Base-by-base conservation (phyloP, 2,888 invertebrate species). In the Nudaria mundana region DNA sequence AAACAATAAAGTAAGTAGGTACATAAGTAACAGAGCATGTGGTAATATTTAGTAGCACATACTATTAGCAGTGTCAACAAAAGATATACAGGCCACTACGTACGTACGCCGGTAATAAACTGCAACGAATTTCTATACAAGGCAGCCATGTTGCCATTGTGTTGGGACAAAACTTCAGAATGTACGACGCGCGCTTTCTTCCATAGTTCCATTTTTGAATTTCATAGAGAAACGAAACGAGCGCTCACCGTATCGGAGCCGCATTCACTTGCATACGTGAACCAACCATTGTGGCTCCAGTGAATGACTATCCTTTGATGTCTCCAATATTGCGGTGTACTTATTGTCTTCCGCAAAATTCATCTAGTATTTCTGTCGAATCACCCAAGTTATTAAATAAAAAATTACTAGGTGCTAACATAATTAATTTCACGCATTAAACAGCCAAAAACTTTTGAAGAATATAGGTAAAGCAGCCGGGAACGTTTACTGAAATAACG, bases 141-240 rank as follows among this genome's bases (percentile, higher is more conserved):
- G 29, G 20, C 30, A 35, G 36, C 40, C 16, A 26, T 48, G 53
- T 43, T 33, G 58, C 52, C 49, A 68, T 67, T 71, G 69, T 70
- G 55, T 37, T 34, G 44, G 46, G 44, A 66, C 63, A 66, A 64
- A 65, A 68, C 60, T 63, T 54, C 60, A 57, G 66, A 66, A 70
- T 65, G 60, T 63, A 65, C 56, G 59, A 44, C 39, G 55, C 50
- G 54, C 52, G 53, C 63, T 70, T 71, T 71, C 70, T 71, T 70
- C 63, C 52, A 53, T 58, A 58, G 61, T 67, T 60, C 64, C 60
- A 64, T 71, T 74, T 74, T 67, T 63, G 63, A 72, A 74, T 71
- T 63, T 69, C 57, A 66, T 71, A 66, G 66, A 59, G 56, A 61
- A 50, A 47, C 52, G 51, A 59, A 20, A 7, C 5, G 56, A 40